These are phyloP conservation scores for Metridium senile DNA, from an alignment of 92 coral and sea anemone species.

Conservation along the genomic window DNA sequence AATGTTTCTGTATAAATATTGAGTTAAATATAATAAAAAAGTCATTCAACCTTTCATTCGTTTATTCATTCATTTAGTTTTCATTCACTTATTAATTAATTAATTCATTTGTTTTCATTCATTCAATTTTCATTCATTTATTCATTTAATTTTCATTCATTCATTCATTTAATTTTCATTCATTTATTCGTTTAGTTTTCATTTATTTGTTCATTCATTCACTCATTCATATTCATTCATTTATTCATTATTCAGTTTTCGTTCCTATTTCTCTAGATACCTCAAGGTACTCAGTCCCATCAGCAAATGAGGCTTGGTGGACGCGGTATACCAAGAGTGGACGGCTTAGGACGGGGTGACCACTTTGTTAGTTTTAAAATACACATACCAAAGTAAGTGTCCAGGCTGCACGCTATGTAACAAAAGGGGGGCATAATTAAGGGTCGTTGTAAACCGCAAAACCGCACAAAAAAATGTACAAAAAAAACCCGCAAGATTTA, in stretches of 20 bases:
- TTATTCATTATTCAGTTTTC: background rate
- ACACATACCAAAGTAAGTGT: constrained; percentile 93
- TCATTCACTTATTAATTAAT: background rate
- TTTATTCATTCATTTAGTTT: background rate
- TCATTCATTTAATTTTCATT: no score
- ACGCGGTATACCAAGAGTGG: constrained; percentile 93
- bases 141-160: background rate
- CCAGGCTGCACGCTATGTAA: no score
- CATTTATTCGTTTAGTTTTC: background rate
- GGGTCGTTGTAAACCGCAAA: no score
- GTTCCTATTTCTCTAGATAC: constrained; percentile 52
- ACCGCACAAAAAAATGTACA: no score
- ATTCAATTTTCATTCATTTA: background rate
- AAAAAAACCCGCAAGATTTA: no score
- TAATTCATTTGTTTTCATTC: no score
- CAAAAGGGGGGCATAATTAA: no score
- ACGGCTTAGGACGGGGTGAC: constrained; percentile 93
- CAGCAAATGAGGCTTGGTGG: constrained; percentile 86
- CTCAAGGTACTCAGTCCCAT: constrained; percentile 96
- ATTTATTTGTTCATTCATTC: background rate
- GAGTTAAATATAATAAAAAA: no score
- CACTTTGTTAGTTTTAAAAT: constrained; percentile 88
- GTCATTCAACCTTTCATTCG: no score
- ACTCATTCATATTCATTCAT: background rate
- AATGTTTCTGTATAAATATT: background rate